These are phyloP conservation scores for Lithobates pipiens DNA, from an alignment of 2,797 vertebrate species.

Conservation along the genomic window DNA sequence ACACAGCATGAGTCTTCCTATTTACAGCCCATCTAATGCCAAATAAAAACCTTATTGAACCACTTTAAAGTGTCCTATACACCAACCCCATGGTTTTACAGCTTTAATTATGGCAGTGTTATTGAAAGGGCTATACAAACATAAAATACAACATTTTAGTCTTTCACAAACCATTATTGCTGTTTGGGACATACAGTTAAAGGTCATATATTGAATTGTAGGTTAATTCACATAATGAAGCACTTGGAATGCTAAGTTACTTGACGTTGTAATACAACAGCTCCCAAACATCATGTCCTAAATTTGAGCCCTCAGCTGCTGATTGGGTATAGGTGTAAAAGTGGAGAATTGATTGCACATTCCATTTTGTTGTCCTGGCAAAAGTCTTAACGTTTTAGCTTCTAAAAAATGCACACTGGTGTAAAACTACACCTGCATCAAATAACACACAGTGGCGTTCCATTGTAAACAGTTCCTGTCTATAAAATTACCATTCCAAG, in stretches of 20 bases:
- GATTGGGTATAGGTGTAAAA: no score
- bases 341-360: background rate
- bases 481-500: no score
- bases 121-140: constrained; percentile 8
- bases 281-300: background rate
- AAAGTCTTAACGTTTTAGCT: background rate
- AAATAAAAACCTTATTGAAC: constrained; percentile 43
- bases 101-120: constrained; percentile 14
- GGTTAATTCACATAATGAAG: constrained; percentile 27
- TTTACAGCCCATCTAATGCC: constrained; percentile 45
- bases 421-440: background rate
- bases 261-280: background rate
- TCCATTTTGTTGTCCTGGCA: background rate
- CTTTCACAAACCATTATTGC: constrained; percentile 5
- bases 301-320: no score
- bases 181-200: constrained; percentile 33
- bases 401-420: background rate
- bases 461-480: no score
- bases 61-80: constrained; percentile 15
- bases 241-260: constrained; percentile 1
- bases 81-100: constrained; percentile 30
- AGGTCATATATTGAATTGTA: constrained; percentile 13
- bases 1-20: constrained; percentile 41
- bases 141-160: constrained; percentile 5
- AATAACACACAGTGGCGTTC: no score